Evolutionary conservation across 2,797 vertebrate species (phyloP).

Genomic region (Hoplostethus mediterraneus): DNA sequence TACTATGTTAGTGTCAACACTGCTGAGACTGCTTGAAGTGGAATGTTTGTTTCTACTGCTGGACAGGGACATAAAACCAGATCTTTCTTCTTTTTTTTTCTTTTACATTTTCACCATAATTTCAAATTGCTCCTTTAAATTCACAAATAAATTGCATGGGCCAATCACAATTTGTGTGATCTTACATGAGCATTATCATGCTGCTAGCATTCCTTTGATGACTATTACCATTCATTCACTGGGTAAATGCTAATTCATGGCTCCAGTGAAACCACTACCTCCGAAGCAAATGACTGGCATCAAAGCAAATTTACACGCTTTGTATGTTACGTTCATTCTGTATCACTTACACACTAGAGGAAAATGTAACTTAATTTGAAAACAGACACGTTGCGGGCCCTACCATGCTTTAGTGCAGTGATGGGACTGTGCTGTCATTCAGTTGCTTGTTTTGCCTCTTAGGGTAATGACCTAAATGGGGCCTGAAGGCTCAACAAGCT

Average conservation of each 20-base stretch:
- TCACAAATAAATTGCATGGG: conserved; percentile 9
- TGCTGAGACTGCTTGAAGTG: neutral
- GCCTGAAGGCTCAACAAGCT: conserved; percentile 56
- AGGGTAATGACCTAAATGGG: conserved; percentile 57
- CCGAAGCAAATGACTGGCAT: conserved; percentile 27
- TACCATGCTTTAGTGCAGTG: conserved; percentile 1
- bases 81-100: no score
- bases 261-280: conserved; percentile 40
- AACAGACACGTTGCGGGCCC: conserved; percentile 10
- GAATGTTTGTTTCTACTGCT: no score
- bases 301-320: conserved; percentile 1
- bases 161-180: conserved; percentile 20
- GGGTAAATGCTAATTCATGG: conserved; percentile 51
- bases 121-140: conserved; percentile 1
- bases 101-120: neutral
- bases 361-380: neutral
- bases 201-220: neutral
- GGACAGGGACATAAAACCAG: no score
- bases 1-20: neutral
- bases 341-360: neutral
- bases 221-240: neutral
- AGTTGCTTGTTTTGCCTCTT: conserved; percentile 53
- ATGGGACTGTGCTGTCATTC: conserved; percentile 44
- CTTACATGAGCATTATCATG: conserved; percentile 38
- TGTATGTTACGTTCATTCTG: neutral